These are phyloP conservation scores for Ephydatia muelleri DNA, from an alignment of 37 sponge, comb jelly and placozoan genomes.

Conservation along the genomic window DNA sequence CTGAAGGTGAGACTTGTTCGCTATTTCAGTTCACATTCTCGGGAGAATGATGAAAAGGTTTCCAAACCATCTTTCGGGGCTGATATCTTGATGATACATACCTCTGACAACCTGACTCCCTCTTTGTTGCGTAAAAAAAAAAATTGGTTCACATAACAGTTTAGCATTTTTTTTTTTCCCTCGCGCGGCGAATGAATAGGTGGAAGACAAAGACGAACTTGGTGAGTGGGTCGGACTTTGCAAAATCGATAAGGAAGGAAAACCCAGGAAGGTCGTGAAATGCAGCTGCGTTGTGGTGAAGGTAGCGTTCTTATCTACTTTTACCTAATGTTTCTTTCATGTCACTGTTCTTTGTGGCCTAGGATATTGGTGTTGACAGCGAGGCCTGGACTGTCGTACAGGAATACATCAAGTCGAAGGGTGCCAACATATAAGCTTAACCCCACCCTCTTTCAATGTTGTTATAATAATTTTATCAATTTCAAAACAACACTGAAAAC, in stretches of 20 bases:
- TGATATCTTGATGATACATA: conserved; percentile 11
- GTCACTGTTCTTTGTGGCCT: background rate
- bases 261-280: conserved; percentile 95
- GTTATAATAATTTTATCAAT: no score
- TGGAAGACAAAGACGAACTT: conserved; percentile 89
- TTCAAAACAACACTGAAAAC: no score
- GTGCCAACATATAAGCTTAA: conserved; percentile 20
- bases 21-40: background rate
- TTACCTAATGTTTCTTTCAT: background rate
- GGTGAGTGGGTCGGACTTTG: conserved; percentile 99
- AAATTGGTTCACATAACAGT: no score
- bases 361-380: conserved; percentile 73
- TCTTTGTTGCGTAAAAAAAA: background rate
- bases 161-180: background rate
- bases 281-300: conserved; percentile 98
- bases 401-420: conserved; percentile 81
- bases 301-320: conserved; percentile 30
- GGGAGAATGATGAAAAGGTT: conserved; percentile 14
- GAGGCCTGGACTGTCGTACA: conserved; percentile 75
- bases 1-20: conserved; percentile 61
- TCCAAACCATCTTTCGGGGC: background rate
- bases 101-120: conserved; percentile 8
- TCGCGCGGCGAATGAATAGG: conserved; percentile 23
- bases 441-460: background rate
- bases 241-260: conserved; percentile 97